phyloP scores from a whole-genome alignment of 2,113 vertebrate genomes.

The Tor tambroides region DNA sequence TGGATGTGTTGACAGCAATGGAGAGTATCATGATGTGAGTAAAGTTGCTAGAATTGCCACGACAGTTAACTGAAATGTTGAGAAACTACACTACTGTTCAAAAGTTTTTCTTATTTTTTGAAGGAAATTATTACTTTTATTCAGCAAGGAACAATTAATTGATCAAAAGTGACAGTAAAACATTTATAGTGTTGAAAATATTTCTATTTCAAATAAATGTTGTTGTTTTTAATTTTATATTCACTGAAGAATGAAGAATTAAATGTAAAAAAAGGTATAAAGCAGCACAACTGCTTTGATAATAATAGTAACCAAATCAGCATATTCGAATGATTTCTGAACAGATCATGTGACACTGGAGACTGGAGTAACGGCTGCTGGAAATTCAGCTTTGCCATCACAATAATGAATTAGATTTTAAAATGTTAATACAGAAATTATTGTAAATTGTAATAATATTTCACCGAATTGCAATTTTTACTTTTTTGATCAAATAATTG shows the following conservation, averaged over 20 bases:
- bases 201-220: no score
- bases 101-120: background rate
- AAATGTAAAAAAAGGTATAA: no score
- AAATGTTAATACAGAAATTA: no score
- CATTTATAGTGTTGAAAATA: background rate
- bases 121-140: background rate
- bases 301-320: no score
- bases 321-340: background rate
- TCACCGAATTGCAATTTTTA: background rate
- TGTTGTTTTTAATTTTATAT: no score
- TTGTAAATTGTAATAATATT: background rate
- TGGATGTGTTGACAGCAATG: conserved; percentile 71
- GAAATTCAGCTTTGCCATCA: background rate
- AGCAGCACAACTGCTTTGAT: no score
- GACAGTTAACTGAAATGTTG: no score
- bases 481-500: background rate
- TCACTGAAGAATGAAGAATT: no score
- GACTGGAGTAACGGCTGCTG: background rate
- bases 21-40: conserved; percentile 78
- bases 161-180: background rate
- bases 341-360: background rate
- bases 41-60: no score
- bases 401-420: background rate
- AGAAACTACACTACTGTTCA: no score
- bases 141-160: background rate